Percentiles rank a stretch among this genome's conserved stretches.
Evolutionary conservation across 2,888 invertebrate species (phyloP).

Genomic region (Aphidoletes aphidimyza): DNA sequence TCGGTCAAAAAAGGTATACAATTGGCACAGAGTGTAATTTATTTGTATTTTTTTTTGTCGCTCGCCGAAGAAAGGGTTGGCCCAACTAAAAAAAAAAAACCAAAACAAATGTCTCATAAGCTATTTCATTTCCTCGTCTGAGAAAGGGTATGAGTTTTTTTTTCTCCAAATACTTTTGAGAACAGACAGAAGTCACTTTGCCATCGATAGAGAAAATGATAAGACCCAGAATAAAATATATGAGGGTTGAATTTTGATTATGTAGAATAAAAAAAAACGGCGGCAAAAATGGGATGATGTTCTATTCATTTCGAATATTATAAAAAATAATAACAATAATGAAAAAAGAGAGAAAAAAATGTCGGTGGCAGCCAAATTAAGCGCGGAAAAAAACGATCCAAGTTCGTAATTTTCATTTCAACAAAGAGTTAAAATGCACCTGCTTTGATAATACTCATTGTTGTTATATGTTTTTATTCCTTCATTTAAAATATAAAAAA

Average conservation of each 20-base stretch:
- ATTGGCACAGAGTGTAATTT: slow-evolving; percentile 41
- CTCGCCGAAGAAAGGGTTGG: background rate
- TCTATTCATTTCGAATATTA: slow-evolving; percentile 41
- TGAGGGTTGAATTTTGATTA: slow-evolving; percentile 54
- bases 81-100: background rate
- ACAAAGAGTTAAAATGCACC: slow-evolving; percentile 51
- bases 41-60: background rate
- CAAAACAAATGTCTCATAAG: slow-evolving; percentile 16
- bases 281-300: slow-evolving; percentile 24
- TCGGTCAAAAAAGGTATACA: slow-evolving; percentile 19
- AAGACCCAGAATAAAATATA: background rate
- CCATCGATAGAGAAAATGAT: slow-evolving; percentile 19
- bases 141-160: background rate
- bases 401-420: slow-evolving; percentile 34
- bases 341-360: background rate
- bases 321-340: background rate
- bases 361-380: slow-evolving; percentile 34
- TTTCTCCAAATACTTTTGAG: background rate
- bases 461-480: background rate
- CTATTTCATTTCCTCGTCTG: background rate
- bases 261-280: slow-evolving; percentile 9
- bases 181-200: slow-evolving; percentile 22
- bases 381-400: slow-evolving; percentile 27
- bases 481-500: too few species aligned
- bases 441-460: background rate